Conservation (phyloP, 2,888 invertebrate species). For the Fabriciana adippe region DNA sequence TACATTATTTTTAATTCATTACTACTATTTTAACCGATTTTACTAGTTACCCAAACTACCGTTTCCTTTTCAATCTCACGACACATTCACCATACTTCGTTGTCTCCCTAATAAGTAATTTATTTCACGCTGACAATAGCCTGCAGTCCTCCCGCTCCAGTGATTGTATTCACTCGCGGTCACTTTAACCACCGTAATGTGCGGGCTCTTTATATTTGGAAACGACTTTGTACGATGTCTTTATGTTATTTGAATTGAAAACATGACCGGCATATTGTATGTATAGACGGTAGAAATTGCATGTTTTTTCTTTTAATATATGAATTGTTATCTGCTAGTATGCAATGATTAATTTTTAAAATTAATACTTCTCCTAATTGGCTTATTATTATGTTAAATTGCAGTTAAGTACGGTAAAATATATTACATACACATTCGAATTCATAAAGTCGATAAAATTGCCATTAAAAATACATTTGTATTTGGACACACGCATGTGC, state of each 20-base stretch:
- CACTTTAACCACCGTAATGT: conserved; percentile 63
- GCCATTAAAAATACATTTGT: too few relatives aligned
- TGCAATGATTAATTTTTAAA: too few relatives aligned
- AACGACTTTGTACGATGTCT: conserved; percentile 54
- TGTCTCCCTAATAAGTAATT: conserved; percentile 45
- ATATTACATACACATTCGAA: too few relatives aligned
- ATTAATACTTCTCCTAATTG: too few relatives aligned
- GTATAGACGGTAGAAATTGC: background rate
- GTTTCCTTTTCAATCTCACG: background rate
- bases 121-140: conserved; percentile 51
- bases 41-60: background rate
- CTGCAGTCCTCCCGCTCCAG: conserved; percentile 53
- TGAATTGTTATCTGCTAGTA: background rate
- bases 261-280: conserved; percentile 14
- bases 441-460: too few relatives aligned
- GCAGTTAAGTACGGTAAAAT: too few relatives aligned
- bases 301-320: background rate
- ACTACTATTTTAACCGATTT: too few relatives aligned
- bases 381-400: too few relatives aligned
- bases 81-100: conserved; percentile 10
- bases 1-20: too few relatives aligned
- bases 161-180: conserved; percentile 61
- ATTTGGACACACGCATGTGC: too few relatives aligned
- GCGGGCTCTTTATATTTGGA: conserved; percentile 64
- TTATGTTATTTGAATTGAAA: conserved; percentile 45